Evolutionary conservation across 1,140 invertebrate genomes (phyloP).

Genomic region (Diploscapter pachys): DNA sequence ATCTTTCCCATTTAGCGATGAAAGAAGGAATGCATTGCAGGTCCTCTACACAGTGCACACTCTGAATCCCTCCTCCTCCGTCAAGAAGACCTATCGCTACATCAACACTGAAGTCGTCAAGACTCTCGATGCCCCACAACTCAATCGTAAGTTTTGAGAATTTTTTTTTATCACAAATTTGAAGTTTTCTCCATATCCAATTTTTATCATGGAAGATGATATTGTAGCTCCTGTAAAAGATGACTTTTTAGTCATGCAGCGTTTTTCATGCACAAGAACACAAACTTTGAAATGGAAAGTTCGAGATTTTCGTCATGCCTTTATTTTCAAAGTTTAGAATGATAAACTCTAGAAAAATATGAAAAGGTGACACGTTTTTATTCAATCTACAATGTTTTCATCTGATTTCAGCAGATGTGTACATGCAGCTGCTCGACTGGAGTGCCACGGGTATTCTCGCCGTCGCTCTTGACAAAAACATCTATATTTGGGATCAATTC

Average conservation of each 20-base stretch:
- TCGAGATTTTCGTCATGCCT: no score
- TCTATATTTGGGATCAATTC: slow-evolving; percentile 31
- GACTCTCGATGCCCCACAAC: slow-evolving; percentile 29
- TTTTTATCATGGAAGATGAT: background rate
- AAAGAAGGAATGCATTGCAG: background rate
- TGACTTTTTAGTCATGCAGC: background rate
- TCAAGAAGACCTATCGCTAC: slow-evolving; percentile 19
- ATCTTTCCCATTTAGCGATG: background rate
- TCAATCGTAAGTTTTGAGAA: slow-evolving; percentile 12
- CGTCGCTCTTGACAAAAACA: slow-evolving; percentile 19
- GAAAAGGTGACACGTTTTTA: background rate
- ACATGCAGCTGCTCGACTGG: slow-evolving; percentile 31
- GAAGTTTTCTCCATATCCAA: background rate
- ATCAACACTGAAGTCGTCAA: slow-evolving; percentile 12
- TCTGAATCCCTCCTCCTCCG: slow-evolving; percentile 29
- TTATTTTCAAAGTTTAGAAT: no score
- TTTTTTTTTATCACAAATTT: background rate
- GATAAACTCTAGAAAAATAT: no score
- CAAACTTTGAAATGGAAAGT: no score
- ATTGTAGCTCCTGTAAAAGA: background rate
- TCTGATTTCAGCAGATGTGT: slow-evolving; percentile 24
- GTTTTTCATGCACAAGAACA: no score
- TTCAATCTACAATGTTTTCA: background rate
- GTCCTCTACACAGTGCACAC: slow-evolving; percentile 16
- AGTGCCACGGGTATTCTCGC: slow-evolving; percentile 15